Evolutionary conservation across 1,140 invertebrate genomes (phyloP).

Genomic region (Drosophila trapezifrons): DNA sequence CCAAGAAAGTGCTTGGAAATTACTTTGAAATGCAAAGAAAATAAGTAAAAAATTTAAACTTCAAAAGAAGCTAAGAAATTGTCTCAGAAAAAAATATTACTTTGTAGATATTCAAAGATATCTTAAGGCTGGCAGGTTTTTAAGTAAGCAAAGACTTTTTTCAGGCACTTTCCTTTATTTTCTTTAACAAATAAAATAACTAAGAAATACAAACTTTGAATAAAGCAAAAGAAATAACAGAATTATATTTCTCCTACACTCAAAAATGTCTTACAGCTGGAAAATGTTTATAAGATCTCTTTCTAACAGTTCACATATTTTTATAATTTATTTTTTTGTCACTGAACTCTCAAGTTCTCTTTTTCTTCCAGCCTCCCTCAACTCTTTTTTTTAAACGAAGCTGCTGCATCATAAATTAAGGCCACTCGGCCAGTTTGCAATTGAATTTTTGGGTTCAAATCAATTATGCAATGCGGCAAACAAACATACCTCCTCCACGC

Average conservation of each 20-base stretch:
- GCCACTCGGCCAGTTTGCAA: slow-evolving; percentile 52
- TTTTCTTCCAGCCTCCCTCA: not conserved
- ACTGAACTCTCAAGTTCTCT: slow-evolving; percentile 10
- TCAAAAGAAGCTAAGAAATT: not conserved
- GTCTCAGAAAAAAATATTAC: not conserved
- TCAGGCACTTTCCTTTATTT: too few relatives aligned
- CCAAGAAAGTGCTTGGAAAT: not conserved
- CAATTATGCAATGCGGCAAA: slow-evolving; percentile 49
- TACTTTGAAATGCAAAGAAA: not conserved
- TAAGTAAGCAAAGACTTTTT: not conserved
- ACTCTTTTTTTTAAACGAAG: slow-evolving; percentile 14
- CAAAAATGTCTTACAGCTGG: not conserved
- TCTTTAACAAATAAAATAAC: not conserved
- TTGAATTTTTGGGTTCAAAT: slow-evolving; percentile 38
- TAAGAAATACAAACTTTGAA: too few relatives aligned
- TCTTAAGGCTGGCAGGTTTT: not conserved
- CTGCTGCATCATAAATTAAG: slow-evolving; percentile 45
- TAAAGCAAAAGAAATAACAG: too few relatives aligned
- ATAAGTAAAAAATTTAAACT: too few relatives aligned
- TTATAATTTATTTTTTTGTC: not conserved
- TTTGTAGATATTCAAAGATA: not conserved
- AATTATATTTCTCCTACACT: not conserved
- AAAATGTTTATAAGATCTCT: too few relatives aligned
- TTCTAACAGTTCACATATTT: not conserved
- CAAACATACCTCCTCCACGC: slow-evolving; percentile 1